Evolutionary conservation across 2,113 vertebrate genomes (phyloP).

Genomic region (Brevimyrus niger): DNA sequence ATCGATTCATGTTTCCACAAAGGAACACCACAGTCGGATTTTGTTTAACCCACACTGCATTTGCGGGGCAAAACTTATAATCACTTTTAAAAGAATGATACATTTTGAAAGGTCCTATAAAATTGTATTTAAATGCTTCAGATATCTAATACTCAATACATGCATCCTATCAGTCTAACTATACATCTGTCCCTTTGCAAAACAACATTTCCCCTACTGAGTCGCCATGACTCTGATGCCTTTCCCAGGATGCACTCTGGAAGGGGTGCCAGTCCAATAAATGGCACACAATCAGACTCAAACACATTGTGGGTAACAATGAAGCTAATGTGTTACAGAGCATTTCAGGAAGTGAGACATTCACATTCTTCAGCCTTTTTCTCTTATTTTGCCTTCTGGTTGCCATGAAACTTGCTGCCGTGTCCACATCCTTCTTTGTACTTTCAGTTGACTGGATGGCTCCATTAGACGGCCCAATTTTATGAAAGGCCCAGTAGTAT

Average conservation of each 20-base stretch:
- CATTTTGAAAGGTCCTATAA: not conserved
- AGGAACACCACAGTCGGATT: not conserved
- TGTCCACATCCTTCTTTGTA: not conserved
- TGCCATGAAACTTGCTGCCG: not conserved
- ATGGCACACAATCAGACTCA: not conserved
- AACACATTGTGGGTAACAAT: not conserved
- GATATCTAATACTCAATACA: not conserved
- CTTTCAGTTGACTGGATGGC: not conserved
- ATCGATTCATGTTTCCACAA: not conserved
- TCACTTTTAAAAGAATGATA: not conserved
- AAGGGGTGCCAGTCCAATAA: not conserved
- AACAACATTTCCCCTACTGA: not conserved
- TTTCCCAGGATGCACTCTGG: not conserved
- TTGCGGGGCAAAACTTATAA: not conserved
- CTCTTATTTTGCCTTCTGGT: not conserved
- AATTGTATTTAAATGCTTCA: not conserved
- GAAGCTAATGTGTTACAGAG: not conserved
- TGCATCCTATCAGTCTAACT: not conserved
- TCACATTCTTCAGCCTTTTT: not conserved
- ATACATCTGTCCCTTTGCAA: not conserved
- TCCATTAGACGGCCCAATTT: not conserved
- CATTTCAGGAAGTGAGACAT: not conserved
- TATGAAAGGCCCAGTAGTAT: not conserved
- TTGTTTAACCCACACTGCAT: not conserved
- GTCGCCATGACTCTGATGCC: not conserved